Evolutionary conservation across 2,797 vertebrate genomes (phyloP).

Genomic region (Kryptolebias ocellatus): DNA sequence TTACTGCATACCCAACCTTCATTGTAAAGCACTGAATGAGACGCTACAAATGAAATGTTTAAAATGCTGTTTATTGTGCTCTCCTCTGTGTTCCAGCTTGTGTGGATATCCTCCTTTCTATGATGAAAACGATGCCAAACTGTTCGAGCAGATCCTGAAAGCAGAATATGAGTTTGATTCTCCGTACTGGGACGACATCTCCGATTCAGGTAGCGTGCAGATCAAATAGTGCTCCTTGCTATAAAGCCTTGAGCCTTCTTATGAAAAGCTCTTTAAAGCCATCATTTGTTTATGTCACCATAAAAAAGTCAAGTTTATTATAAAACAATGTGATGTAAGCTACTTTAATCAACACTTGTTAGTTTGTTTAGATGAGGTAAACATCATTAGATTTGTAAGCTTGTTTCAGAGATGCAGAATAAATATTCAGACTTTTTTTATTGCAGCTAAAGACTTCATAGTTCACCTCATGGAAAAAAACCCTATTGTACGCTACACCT

Average conservation of each 20-base stretch:
- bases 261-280: not conserved
- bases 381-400: no score
- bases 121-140: constrained; percentile 95
- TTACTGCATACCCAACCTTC: no score
- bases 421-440: not conserved
- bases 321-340: not conserved
- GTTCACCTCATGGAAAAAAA: constrained; percentile 96
- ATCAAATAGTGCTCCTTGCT: not conserved
- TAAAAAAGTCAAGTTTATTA: not conserved
- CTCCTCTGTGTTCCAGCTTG: constrained; percentile 76
- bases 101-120: constrained; percentile 97
- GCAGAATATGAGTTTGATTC: constrained; percentile 98
- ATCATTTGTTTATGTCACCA: no score
- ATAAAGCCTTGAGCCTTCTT: not conserved
- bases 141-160: constrained; percentile 97
- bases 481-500: constrained; percentile 88
- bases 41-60: no score
- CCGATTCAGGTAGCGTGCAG: constrained; percentile 88
- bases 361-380: not conserved
- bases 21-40: not conserved
- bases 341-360: no score
- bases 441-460: constrained; percentile 96
- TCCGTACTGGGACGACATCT: constrained; percentile 99
- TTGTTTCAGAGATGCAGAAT: not conserved
- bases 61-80: not conserved